A percentile compares a stretch with the other conserved stretches of the same genome.
Evolutionary conservation across 2,113 vertebrate species (phyloP).

Genomic region (Apaloderma vittatum): DNA sequence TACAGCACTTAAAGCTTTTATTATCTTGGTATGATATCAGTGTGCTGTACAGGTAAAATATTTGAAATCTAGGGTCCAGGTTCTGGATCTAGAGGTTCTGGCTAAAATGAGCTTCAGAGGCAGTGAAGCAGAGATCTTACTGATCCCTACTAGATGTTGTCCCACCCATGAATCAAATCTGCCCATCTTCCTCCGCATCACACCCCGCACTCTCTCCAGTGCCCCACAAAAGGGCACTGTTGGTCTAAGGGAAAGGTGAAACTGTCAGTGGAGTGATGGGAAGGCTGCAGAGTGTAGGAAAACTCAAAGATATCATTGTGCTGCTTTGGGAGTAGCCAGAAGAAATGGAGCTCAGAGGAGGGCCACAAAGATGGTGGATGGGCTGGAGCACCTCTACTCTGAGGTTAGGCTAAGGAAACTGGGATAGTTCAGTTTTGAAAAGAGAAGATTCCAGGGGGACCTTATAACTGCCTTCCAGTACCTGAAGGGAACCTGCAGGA

Average conservation of each 20-base stretch:
- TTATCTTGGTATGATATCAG: neutral
- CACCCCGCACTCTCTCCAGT: rapidly evolving
- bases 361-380: too few species aligned
- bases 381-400: too few species aligned
- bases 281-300: neutral
- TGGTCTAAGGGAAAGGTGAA: neutral
- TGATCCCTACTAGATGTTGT: neutral
- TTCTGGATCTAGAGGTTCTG: neutral
- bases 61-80: neutral
- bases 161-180: neutral
- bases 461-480: too few species aligned
- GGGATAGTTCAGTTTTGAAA: too few species aligned
- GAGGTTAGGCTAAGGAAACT: too few species aligned
- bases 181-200: neutral
- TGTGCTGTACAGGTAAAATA: neutral
- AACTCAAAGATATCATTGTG: rapidly evolving
- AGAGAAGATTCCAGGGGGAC: too few species aligned
- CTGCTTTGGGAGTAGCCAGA: neutral
- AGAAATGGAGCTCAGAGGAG: neutral
- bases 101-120: neutral
- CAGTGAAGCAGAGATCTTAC: neutral
- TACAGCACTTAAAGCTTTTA: neutral
- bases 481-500: too few species aligned
- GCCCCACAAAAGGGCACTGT: neutral
- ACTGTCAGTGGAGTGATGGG: neutral